A percentile compares a stretch with the other conserved stretches of the same genome.
These are phyloP conservation scores for Panthera tigris DNA, from an alignment of 2,113 vertebrate genomes.

Conservation along the genomic window DNA sequence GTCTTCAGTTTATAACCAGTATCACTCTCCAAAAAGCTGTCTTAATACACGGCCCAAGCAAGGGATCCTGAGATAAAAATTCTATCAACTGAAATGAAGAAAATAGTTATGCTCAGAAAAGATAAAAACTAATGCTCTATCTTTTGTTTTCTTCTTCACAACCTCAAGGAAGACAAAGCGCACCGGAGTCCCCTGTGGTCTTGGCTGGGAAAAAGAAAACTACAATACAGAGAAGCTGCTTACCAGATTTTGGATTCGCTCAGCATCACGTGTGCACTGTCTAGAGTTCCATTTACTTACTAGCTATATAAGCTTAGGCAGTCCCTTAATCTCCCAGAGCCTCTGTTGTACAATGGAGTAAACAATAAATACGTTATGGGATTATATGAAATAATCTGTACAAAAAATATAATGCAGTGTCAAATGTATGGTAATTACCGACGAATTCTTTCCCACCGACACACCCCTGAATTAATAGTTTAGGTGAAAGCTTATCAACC, in stretches of 20 bases:
- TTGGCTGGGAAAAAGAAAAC: not conserved
- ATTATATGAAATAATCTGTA: not conserved
- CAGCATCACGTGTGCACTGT: slow-evolving; percentile 87
- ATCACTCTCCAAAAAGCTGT: not conserved
- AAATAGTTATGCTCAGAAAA: not conserved
- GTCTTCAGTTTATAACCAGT: not conserved
- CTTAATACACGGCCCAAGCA: not conserved
- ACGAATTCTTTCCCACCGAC: not conserved
- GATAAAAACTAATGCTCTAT: not conserved
- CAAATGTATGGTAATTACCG: not conserved
- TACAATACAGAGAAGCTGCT: not conserved
- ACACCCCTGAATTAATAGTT: not conserved
- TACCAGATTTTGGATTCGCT: slow-evolving; percentile 84
- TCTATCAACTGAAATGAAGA: not conserved
- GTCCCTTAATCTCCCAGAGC: not conserved
- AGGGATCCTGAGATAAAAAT: not conserved
- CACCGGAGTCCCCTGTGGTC: not conserved
- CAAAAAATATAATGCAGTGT: not conserved
- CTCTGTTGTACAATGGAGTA: not conserved
- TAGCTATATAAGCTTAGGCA: not conserved
- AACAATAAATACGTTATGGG: not conserved
- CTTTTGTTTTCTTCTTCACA: not conserved
- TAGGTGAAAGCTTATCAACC: not conserved
- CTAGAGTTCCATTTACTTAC: slow-evolving; percentile 86
- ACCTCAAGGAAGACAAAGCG: not conserved